Conservation (phyloP, 1,140 invertebrate genomes). For the Wasmannia auropunctata region DNA sequence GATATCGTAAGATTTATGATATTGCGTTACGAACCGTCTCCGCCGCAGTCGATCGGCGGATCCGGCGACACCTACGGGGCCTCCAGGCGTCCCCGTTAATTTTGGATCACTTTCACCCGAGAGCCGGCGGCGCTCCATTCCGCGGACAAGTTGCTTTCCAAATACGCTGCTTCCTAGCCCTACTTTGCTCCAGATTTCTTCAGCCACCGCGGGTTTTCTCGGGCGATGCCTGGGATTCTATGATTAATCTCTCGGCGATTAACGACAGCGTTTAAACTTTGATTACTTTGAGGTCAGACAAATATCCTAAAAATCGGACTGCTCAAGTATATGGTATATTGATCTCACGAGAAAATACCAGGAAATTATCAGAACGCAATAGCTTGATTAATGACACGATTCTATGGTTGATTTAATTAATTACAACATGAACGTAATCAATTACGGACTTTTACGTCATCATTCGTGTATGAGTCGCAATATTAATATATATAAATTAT, state of each 20-base stretch:
- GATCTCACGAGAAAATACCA: background rate
- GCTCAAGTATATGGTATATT: background rate
- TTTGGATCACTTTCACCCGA: slow-evolving; percentile 73
- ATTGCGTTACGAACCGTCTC: slow-evolving; percentile 18
- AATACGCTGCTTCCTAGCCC: slow-evolving; percentile 49
- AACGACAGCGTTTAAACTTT: background rate
- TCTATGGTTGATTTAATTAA: background rate
- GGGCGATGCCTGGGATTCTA: background rate
- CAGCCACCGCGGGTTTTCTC: slow-evolving; percentile 39
- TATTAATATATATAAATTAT: background rate
- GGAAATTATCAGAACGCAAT: background rate
- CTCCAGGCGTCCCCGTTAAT: slow-evolving; percentile 72
- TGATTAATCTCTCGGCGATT: slow-evolving; percentile 10
- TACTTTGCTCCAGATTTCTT: slow-evolving; percentile 48
- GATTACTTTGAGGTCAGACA: background rate
- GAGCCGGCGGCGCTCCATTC: background rate
- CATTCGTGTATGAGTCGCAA: background rate
- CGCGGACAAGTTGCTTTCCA: slow-evolving; percentile 52
- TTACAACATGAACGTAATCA: background rate
- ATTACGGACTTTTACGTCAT: background rate
- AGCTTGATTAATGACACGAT: background rate
- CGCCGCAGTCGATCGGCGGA: slow-evolving; percentile 44
- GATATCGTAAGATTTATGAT: background rate
- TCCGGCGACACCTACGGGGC: slow-evolving; percentile 63
- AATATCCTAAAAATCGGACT: background rate